Evolutionary conservation across 2,888 invertebrate species (phyloP).

Genomic region (Agrenia bidenticulata): DNA sequence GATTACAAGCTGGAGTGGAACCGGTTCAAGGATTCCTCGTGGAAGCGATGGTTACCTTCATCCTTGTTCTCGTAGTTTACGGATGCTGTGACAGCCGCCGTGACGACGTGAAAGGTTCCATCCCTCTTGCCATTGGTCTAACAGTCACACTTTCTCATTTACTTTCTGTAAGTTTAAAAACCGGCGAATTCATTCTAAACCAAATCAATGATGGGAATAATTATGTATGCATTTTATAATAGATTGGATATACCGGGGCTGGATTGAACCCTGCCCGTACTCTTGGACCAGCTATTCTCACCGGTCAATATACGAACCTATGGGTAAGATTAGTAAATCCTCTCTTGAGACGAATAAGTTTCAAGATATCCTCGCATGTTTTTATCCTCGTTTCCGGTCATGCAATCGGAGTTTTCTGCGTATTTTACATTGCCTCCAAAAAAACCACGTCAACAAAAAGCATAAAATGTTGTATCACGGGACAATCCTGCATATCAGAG

Average conservation of each 20-base stretch:
- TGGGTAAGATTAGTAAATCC: constrained; percentile 60
- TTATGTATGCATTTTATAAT: no score
- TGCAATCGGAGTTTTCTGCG: no score
- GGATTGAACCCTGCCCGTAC: constrained; percentile 61
- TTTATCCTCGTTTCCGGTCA: no score
- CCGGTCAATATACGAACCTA: constrained; percentile 64
- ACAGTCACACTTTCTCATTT: constrained; percentile 83
- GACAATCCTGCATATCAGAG: no score
- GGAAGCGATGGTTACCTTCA: constrained; percentile 50
- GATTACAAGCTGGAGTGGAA: constrained; percentile 36
- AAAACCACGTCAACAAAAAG: no score
- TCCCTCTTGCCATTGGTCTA: constrained; percentile 84
- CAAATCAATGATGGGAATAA: constrained; percentile 53
- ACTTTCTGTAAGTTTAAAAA: constrained; percentile 63
- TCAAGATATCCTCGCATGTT: no score
- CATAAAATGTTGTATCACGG: no score
- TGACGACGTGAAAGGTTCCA: constrained; percentile 61
- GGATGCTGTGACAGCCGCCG: constrained; percentile 50
- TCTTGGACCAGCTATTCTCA: constrained; percentile 69
- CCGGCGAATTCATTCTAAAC: constrained; percentile 8
- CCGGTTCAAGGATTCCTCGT: constrained; percentile 43
- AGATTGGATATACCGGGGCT: constrained; percentile 66
- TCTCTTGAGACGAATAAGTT: no score
- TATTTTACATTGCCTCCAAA: no score
- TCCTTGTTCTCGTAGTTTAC: constrained; percentile 50